Evolutionary conservation across 2,888 invertebrate genomes (phyloP).

Genomic region (Erebia ligea): DNA sequence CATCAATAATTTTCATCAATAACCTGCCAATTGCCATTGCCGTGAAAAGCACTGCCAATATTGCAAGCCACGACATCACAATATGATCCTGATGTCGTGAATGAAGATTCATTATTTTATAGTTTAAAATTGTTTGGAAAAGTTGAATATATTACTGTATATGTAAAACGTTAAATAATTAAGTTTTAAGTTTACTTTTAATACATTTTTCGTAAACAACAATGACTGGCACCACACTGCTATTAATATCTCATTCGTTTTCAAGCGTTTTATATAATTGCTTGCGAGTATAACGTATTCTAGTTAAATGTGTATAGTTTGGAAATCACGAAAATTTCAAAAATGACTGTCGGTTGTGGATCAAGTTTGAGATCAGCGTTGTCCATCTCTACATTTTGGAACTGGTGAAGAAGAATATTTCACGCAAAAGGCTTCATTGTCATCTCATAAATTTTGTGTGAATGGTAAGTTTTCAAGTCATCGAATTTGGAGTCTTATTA

Average conservation of each 20-base stretch:
- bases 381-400: constrained; percentile 10
- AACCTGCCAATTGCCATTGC: neutral
- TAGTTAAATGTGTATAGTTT: constrained; percentile 15
- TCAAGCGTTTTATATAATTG: neutral
- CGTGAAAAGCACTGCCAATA: neutral
- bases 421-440: constrained; percentile 26
- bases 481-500: constrained; percentile 42
- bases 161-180: constrained; percentile 3
- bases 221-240: neutral
- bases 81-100: neutral
- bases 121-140: neutral
- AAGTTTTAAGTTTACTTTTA: neutral
- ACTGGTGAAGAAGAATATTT: constrained; percentile 16
- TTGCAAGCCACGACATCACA: neutral
- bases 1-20: neutral
- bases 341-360: constrained; percentile 7
- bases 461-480: constrained; percentile 46
- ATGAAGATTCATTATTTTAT: neutral
- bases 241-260: neutral
- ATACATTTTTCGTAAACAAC: neutral
- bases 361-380: constrained; percentile 18
- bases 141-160: constrained; percentile 12
- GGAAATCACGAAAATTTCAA: constrained; percentile 8
- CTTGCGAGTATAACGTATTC: constrained; percentile 8
- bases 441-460: constrained; percentile 31